Percentiles rank a stretch among this genome's conserved stretches.
Conservation (phyloP, 1,140 invertebrate genomes). For the Apolygus lucorum region DNA sequence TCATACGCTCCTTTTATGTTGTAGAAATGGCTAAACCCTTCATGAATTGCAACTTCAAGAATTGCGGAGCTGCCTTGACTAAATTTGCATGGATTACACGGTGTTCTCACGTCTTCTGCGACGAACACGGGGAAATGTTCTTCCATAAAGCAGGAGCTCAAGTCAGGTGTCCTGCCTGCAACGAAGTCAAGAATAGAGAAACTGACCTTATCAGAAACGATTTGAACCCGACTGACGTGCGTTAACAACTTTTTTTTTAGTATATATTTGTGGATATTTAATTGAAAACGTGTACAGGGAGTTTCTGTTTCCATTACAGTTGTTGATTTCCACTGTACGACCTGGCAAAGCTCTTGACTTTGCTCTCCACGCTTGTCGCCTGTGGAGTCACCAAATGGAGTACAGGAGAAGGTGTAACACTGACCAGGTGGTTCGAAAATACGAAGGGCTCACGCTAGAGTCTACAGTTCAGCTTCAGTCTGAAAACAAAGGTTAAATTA, state of each 20-base stretch:
- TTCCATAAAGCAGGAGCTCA: conserved; percentile 4
- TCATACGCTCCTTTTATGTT: too few relatives aligned
- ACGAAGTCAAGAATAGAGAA: conserved; percentile 19
- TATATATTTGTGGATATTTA: not conserved
- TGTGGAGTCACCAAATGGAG: conserved; percentile 27
- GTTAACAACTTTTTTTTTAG: not conserved
- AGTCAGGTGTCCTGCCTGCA: conserved; percentile 26
- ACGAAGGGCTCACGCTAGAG: conserved; percentile 17
- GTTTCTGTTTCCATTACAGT: conserved; percentile 16
- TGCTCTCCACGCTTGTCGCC: not conserved
- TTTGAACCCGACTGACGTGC: conserved; percentile 25
- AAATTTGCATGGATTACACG: conserved; percentile 24
- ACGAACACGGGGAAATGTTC: conserved; percentile 17
- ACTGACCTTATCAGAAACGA: conserved; percentile 22
- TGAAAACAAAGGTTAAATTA: conserved; percentile 22
- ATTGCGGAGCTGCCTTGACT: conserved; percentile 21
- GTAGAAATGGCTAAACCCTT: conserved; percentile 20
- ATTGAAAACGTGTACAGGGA: not conserved
- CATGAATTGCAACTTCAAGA: conserved; percentile 23
- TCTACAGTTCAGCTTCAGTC: conserved; percentile 1
- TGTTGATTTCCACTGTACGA: conserved; percentile 12
- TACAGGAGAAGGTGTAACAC: conserved; percentile 8
- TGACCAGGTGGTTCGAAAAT: conserved; percentile 3
- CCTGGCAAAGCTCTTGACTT: conserved; percentile 23
- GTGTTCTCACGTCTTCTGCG: conserved; percentile 27